These are phyloP conservation scores for Prunella fulvescens DNA, from an alignment of 2,113 vertebrate genomes.

Conservation along the genomic window DNA sequence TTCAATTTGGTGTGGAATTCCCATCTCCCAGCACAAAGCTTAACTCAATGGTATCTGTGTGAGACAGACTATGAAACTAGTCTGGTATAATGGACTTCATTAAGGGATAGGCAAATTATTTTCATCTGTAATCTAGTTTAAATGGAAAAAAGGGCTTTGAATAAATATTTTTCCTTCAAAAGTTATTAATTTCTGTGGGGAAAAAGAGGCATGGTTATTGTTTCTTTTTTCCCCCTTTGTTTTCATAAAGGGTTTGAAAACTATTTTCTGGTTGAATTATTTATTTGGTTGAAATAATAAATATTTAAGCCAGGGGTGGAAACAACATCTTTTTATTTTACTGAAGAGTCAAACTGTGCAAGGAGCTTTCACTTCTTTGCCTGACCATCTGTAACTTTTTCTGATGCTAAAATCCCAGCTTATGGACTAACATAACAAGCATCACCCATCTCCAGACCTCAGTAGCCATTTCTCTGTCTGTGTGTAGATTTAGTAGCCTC, in stretches of 20 bases:
- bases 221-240: neutral
- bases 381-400: neutral
- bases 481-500: neutral
- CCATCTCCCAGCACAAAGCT: conserved; percentile 43
- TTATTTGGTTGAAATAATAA: neutral
- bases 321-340: neutral
- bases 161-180: conserved; percentile 32
- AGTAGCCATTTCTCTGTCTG: neutral
- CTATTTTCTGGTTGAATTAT: conserved; percentile 1
- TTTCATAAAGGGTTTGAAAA: neutral
- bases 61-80: conserved; percentile 47
- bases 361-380: neutral
- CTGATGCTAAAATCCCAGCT: neutral
- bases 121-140: conserved; percentile 34
- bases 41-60: conserved; percentile 25
- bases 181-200: neutral
- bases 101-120: conserved; percentile 42
- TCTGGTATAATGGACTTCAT: conserved; percentile 35
- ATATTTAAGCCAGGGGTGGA: neutral
- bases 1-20: conserved; percentile 56
- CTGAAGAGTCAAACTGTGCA: neutral
- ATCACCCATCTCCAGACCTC: neutral
- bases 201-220: neutral
- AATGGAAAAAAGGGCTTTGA: neutral
- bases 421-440: neutral